Conservation (phyloP, 1,140 invertebrate genomes). For the Saccostrea cuccullata region DNA sequence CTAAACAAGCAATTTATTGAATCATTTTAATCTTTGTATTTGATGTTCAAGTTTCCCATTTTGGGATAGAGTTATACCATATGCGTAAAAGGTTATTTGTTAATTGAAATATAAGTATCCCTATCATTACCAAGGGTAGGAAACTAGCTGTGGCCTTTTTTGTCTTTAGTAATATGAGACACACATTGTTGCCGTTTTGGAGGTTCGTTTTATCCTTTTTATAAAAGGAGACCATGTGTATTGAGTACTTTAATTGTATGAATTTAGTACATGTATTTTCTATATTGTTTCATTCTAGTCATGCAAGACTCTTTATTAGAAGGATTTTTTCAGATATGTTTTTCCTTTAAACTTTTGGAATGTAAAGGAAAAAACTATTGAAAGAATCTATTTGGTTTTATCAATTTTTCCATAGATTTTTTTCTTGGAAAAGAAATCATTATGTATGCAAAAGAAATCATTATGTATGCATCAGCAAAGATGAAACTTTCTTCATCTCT, state of each 20-base stretch:
- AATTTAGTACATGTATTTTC: neutral
- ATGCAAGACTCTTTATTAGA: too few relatives aligned
- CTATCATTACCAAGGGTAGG: neutral
- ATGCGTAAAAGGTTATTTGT: neutral
- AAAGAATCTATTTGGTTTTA: too few relatives aligned
- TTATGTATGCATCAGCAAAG: neutral
- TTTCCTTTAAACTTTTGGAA: too few relatives aligned
- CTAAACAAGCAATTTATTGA: neutral
- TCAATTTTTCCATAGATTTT: too few relatives aligned
- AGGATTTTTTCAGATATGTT: too few relatives aligned
- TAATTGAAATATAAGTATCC: neutral
- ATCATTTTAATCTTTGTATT: neutral
- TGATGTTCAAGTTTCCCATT: neutral
- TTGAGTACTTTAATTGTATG: neutral
- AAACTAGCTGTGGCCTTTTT: neutral
- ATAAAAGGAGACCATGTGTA: neutral
- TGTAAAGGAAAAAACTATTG: too few relatives aligned
- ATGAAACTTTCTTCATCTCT: neutral
- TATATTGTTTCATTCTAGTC: neutral
- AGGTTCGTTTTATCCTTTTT: neutral
- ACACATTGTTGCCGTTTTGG: neutral
- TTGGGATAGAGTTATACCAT: neutral
- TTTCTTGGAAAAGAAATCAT: too few relatives aligned
- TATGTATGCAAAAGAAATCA: too few relatives aligned
- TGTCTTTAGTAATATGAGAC: constrained; percentile 12